Evolutionary conservation across 2,888 invertebrate species (phyloP), one percentile per base, ranked within the genome.

Genomic region (Bibio marci): DNA sequence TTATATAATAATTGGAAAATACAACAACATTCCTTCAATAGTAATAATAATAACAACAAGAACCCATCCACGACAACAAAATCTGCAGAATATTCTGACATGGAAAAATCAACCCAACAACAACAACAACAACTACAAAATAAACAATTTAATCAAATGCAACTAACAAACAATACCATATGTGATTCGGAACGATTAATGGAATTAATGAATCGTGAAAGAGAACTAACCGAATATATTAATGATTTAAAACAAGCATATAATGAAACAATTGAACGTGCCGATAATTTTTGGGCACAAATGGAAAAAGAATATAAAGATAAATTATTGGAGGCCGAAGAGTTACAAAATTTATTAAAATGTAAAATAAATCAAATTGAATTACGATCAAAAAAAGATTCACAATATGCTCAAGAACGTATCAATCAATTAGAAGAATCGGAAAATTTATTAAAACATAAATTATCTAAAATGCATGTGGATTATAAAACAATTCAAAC

Each of bases 221-320:
- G 43, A 13, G 45, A 48, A 35, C 46, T 61, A 35, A 58, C 55
- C 30, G 54, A 47, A 44, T 57, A 52, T 56, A 67, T 58, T 44
- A 64, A 71, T 35, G 69, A 70, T 27, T 60, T 79, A 43, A 74
- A 74, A 52, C 62, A 71, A 2, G 72, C 76, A 0, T 80, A 80
- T 50, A 65, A 77, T 49, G 73, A 76, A 50, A 78, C 78, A 49
- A 55, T 81, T 51, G 74, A 77, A 41, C 73, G 76, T 42, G 77
- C 78, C 0, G 79, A 80, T 44, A 73, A 76, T 42, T 70, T 77
- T 59, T 78, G 78, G 73, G 70, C 73, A 0, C 75, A 76, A 49
- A 67, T 76, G 65, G 76, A 74, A 51, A 66, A 67, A 8, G 69
- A 70, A 1, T 76, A 74, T 48, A 73, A 74, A 54, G 65, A 64